Base-by-base conservation (phyloP, 1,140 invertebrate genomes). In the Choristoneura fumiferana region DNA sequence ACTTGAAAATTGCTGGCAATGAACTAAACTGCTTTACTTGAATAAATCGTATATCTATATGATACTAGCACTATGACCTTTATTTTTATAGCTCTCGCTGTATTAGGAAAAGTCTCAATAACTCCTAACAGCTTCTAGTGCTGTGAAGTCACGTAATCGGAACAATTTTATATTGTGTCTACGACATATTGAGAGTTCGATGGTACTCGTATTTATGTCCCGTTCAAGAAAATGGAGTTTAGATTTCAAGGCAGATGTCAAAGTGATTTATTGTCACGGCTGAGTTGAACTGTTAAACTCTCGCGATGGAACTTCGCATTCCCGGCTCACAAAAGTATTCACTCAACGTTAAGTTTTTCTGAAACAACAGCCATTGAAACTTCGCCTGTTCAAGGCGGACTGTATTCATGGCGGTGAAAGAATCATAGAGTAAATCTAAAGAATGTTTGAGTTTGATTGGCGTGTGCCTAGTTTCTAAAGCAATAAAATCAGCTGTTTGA, bases 281-380 rank as follows among this genome's bases (percentile, higher is more conserved):
- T 49, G 43, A 18, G 18, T 18, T 49, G 10, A 39, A 49, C 43
- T 49, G 54, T 54, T 65, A 43, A 66, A 63, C 58, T 71, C 58
- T 65, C 60, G 59, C 63, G 62, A 69, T 68, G 65, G 52, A 68
- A 63, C 49, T 57, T 71, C 69, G 57, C 64, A 69, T 74, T 71
- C 57, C 64, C 62, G 52, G 34, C 67, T 71, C 63, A 70, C 66
- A 60, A 57, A 67, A 74, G 69, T 66, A 69, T 71, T 71, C 64
- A 65, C 69, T 70, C 58, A 54, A 60, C 54, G 62, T 62, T 54
- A 71, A 68, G 61, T 68, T 74, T 71, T 64, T 65, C 54, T 62
- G 63, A 68, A 71, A 71, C 63, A 68, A 66, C 57, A 60, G 58
- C 40, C 40, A 65, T 69, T 69, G 58, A 71, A 71, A 69, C 69